Percentiles rank a stretch among this genome's conserved stretches.
These are phyloP conservation scores for Esox niger DNA, from an alignment of 2,113 vertebrate species.

Conservation along the genomic window DNA sequence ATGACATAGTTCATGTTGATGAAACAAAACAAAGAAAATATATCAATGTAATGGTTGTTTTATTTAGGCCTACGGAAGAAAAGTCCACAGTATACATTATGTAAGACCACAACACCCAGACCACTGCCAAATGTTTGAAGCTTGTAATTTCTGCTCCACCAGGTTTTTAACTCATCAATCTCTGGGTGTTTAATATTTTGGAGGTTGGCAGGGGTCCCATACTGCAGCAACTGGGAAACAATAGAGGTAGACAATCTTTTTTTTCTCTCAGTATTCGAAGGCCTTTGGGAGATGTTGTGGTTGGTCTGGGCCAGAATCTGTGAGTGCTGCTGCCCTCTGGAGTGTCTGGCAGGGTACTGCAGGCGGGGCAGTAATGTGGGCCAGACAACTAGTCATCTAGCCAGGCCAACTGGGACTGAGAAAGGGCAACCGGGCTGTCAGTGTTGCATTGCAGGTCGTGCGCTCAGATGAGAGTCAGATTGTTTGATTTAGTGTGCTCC, in stretches of 20 bases:
- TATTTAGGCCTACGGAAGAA: background rate
- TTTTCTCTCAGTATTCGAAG: conserved; percentile 13
- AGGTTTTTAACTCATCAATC: conserved; percentile 5
- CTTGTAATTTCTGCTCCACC: conserved; percentile 15
- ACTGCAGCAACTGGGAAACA: conserved; percentile 50
- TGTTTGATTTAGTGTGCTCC: conserved; percentile 28
- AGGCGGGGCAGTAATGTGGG: conserved; percentile 8
- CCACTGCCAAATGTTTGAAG: conserved; percentile 25
- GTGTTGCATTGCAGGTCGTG: conserved; percentile 1
- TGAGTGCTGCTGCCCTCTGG: conserved; percentile 58
- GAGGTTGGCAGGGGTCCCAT: conserved; percentile 30
- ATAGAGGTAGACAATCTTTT: conserved; percentile 38
- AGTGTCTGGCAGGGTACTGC: conserved; percentile 49
- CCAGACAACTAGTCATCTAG: conserved; percentile 8
- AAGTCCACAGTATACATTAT: conserved; percentile 17
- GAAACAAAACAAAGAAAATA: background rate
- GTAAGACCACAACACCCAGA: background rate
- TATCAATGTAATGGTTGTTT: background rate
- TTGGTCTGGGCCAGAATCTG: conserved; percentile 17
- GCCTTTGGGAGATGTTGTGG: conserved; percentile 25
- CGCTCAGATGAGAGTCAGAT: conserved; percentile 27
- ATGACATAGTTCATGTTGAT: background rate
- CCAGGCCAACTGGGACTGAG: background rate
- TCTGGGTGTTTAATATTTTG: conserved; percentile 10
- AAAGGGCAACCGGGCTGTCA: background rate